Evolutionary conservation across 2,888 invertebrate species (phyloP).

Genomic region (Cylloceria caligata): DNA sequence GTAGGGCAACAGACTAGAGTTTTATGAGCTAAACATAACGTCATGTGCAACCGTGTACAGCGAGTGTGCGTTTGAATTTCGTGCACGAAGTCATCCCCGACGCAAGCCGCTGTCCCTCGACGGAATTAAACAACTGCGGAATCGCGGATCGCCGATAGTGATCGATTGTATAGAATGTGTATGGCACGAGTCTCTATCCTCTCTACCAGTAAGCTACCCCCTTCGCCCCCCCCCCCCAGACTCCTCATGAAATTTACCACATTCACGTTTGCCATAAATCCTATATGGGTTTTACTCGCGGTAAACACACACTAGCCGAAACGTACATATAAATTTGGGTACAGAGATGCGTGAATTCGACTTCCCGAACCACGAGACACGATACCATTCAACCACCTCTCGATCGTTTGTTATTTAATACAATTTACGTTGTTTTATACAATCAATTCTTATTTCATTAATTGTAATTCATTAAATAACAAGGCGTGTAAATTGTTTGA

Average conservation of each 20-base stretch:
- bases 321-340: conserved; percentile 56
- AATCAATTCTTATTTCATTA: too few relatives aligned
- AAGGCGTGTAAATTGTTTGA: too few relatives aligned
- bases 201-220: too few relatives aligned
- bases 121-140: conserved; percentile 52
- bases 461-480: too few relatives aligned
- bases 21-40: conserved; percentile 66
- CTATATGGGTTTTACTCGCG: conserved; percentile 52
- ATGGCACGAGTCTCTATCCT: background rate
- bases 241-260: conserved; percentile 51
- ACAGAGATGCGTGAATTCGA: conserved; percentile 6
- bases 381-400: background rate
- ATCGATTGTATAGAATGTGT: conserved; percentile 51
- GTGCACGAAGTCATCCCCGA: conserved; percentile 59
- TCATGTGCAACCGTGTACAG: conserved; percentile 12
- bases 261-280: conserved; percentile 55
- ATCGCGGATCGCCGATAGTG: conserved; percentile 54
- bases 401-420: too few relatives aligned
- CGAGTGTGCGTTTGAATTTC: conserved; percentile 57
- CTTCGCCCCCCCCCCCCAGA: conserved; percentile 1
- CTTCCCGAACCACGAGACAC: background rate
- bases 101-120: conserved; percentile 23
- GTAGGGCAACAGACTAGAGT: conserved; percentile 38
- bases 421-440: too few relatives aligned
- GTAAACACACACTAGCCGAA: conserved; percentile 34